A percentile compares a stretch with the other conserved stretches of the same genome.
Evolutionary conservation across 37 sponge, comb jelly and placozoan species (phyloP).

Genomic region (Aphrocallistes beatrix): DNA sequence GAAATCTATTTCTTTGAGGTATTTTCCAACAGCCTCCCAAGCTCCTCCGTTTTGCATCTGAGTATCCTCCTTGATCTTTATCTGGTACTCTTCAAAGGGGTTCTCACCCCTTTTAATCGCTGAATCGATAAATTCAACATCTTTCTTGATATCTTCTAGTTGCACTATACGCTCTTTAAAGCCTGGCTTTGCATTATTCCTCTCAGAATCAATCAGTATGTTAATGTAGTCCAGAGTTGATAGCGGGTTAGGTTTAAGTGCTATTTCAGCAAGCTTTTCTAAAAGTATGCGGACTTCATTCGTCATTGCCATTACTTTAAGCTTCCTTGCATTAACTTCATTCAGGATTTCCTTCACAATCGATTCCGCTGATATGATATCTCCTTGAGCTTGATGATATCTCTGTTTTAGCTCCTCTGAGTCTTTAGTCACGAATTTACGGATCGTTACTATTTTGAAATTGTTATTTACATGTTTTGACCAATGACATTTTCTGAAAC

Average conservation of each 20-base stretch:
- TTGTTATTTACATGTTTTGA: not conserved
- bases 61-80: not conserved
- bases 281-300: constrained; percentile 5
- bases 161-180: constrained; percentile 28
- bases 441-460: not conserved
- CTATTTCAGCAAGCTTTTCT: constrained; percentile 41
- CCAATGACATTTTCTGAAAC: not conserved
- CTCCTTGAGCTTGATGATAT: not conserved
- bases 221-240: constrained; percentile 59
- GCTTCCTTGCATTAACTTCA: constrained; percentile 9
- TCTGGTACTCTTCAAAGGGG: not conserved
- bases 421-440: not conserved
- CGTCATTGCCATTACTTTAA: constrained; percentile 16
- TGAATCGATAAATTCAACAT: not conserved
- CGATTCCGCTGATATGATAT: not conserved
- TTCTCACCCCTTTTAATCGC: not conserved
- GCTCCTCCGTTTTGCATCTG: not conserved
- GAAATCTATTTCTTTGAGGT: not conserved
- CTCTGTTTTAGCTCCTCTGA: not conserved
- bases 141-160: constrained; percentile 14
- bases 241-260: constrained; percentile 49
- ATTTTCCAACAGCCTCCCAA: not conserved
- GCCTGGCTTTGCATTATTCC: constrained; percentile 30
- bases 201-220: constrained; percentile 52
- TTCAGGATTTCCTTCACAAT: not conserved